Percentiles rank a stretch among this genome's conserved stretches.
Evolutionary conservation across 2,888 invertebrate genomes (phyloP).

Genomic region (Brenthis ino): DNA sequence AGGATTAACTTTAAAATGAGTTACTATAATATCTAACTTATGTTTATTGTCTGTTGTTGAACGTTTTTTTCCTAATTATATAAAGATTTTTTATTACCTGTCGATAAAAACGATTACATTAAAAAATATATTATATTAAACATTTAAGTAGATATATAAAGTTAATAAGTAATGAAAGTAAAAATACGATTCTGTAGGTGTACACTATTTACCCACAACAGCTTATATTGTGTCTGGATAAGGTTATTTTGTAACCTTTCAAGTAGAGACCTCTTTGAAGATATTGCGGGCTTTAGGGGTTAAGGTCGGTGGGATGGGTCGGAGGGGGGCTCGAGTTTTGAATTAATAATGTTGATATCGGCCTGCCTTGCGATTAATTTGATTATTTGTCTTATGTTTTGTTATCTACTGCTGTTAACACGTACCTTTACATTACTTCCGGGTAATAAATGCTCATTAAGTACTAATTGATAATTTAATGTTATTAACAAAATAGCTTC

Average conservation of each 20-base stretch:
- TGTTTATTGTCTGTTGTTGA: too few species aligned
- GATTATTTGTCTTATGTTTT: constrained; percentile 73
- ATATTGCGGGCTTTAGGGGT: constrained; percentile 51
- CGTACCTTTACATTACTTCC: constrained; percentile 24
- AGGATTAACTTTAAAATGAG: background rate
- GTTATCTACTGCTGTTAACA: constrained; percentile 37
- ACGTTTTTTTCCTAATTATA: too few species aligned
- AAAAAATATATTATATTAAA: too few species aligned
- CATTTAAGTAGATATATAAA: too few species aligned
- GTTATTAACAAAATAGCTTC: constrained; percentile 3
- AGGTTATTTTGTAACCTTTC: constrained; percentile 48
- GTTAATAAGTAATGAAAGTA: too few species aligned
- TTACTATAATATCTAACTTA: too few species aligned
- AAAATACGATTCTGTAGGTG: too few species aligned
- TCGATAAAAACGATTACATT: too few species aligned
- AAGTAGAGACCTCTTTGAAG: constrained; percentile 59
- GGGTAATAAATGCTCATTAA: constrained; percentile 18
- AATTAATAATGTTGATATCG: constrained; percentile 82
- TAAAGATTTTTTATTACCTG: too few species aligned
- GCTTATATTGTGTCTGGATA: constrained; percentile 32
- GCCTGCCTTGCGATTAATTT: constrained; percentile 76
- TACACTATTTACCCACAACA: constrained; percentile 26
- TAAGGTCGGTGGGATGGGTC: constrained; percentile 45
- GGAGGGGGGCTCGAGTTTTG: constrained; percentile 63
- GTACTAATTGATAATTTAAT: constrained; percentile 15